Evolutionary conservation across 2,888 invertebrate species (phyloP).

Genomic region (Melieria crassipennis): DNA sequence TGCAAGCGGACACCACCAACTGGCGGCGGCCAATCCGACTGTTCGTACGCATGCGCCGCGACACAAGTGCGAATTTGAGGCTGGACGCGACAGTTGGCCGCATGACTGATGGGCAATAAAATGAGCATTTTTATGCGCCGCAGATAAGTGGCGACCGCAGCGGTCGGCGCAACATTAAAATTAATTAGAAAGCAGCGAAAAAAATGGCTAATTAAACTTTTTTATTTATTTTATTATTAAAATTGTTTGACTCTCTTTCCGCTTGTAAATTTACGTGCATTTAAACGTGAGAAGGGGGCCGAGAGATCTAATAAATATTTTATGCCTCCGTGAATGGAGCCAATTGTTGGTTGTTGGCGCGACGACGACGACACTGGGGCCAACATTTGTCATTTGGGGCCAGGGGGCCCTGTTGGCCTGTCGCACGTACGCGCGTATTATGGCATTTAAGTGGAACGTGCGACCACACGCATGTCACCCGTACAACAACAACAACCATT

Average conservation of each 20-base stretch:
- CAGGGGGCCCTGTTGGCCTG: conserved; percentile 5
- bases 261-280: conserved; percentile 20
- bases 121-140: conserved; percentile 53
- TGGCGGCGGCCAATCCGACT: no score
- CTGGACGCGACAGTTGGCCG: conserved; percentile 35
- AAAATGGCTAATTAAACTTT: conserved; percentile 27
- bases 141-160: conserved; percentile 19
- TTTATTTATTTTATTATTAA: conserved; percentile 5
- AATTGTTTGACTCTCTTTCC: background rate
- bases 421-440: conserved; percentile 9
- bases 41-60: conserved; percentile 11
- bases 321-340: background rate
- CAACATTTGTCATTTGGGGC: conserved; percentile 16
- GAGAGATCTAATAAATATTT: conserved; percentile 21
- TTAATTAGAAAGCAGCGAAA: conserved; percentile 26
- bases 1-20: no score
- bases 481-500: no score
- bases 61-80: conserved; percentile 44
- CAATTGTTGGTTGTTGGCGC: background rate
- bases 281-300: conserved; percentile 14
- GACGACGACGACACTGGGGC: background rate
- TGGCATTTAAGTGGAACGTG: conserved; percentile 15
- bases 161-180: conserved; percentile 18
- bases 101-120: conserved; percentile 59
- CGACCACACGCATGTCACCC: background rate